These are phyloP conservation scores for Chinchilla lanigera DNA, from an alignment of 2,113 vertebrate genomes.

Conservation along the genomic window DNA sequence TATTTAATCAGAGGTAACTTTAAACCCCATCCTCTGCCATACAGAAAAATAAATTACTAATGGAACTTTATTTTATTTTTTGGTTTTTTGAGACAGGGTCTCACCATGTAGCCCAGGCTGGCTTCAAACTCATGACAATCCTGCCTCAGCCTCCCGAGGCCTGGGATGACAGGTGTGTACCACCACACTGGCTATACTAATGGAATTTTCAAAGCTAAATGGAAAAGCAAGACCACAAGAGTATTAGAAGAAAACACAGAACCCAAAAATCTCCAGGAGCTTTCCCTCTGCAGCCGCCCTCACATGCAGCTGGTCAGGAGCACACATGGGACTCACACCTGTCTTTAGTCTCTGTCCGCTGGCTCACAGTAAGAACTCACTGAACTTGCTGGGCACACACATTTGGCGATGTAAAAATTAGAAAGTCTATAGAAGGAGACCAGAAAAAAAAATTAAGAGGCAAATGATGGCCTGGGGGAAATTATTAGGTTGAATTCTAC, in stretches of 20 bases:
- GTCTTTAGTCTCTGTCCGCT: not conserved
- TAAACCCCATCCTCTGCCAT: not conserved
- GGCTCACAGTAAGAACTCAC: not conserved
- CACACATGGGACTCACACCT: not conserved
- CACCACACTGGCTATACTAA: not conserved
- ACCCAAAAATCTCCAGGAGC: not conserved
- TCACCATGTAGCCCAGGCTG: not conserved
- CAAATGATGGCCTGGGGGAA: not conserved
- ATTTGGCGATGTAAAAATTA: not conserved
- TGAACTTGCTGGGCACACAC: not conserved
- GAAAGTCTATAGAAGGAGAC: not conserved
- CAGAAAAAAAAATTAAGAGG: not conserved
- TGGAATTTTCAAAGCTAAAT: not conserved
- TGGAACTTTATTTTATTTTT: not conserved
- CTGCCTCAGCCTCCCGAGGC: not conserved
- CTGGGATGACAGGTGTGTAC: not conserved
- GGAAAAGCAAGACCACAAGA: not conserved
- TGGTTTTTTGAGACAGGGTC: not conserved
- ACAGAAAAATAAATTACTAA: slow-evolving; percentile 22
- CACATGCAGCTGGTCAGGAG: not conserved
- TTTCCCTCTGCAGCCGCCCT: not conserved
- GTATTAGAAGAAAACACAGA: not conserved
- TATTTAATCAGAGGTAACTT: not conserved
- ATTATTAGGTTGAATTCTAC: not conserved
- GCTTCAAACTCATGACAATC: not conserved